A percentile compares a stretch with the other conserved stretches of the same genome.
Conservation (phyloP, 2,797 vertebrate genomes). For the Prunella strophiata region DNA sequence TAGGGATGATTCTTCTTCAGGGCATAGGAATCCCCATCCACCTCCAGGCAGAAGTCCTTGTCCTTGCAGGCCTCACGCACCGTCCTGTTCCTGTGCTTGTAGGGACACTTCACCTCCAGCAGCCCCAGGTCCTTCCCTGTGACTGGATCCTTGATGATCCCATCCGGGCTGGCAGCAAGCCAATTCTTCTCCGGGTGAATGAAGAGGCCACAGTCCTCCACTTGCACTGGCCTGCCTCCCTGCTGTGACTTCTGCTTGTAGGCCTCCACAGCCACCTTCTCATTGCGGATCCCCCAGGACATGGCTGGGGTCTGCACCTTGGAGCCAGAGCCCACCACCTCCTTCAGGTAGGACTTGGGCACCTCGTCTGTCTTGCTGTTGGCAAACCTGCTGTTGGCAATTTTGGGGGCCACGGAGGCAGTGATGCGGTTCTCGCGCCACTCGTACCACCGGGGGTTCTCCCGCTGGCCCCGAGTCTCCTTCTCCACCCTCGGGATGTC, state of each 20-base stretch:
- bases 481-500: slow-evolving; percentile 73
- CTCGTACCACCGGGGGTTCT: slow-evolving; percentile 79
- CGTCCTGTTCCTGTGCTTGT: slow-evolving; percentile 78
- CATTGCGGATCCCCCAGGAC: slow-evolving; percentile 80
- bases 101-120: slow-evolving; percentile 88
- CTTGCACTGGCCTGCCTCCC: slow-evolving; percentile 48
- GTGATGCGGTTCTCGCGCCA: slow-evolving; percentile 84
- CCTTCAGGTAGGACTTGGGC: slow-evolving; percentile 79
- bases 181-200: slow-evolving; percentile 75
- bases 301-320: slow-evolving; percentile 77
- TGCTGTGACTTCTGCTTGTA: slow-evolving; percentile 75
- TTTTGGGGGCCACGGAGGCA: slow-evolving; percentile 77
- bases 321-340: slow-evolving; percentile 63
- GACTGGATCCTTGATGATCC: slow-evolving; percentile 74
- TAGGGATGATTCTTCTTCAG: slow-evolving; percentile 81
- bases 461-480: slow-evolving; percentile 80
- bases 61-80: slow-evolving; percentile 81
- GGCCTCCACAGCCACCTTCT: slow-evolving; percentile 61
- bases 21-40: slow-evolving; percentile 40
- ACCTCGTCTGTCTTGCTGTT: slow-evolving; percentile 69
- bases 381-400: slow-evolving; percentile 77
- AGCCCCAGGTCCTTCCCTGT: slow-evolving; percentile 71
- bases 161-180: slow-evolving; percentile 85
- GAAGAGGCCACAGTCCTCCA: slow-evolving; percentile 81
- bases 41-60: slow-evolving; percentile 79